Evolutionary conservation across 2,113 vertebrate species (phyloP).

Genomic region (Indicator maculatus): DNA sequence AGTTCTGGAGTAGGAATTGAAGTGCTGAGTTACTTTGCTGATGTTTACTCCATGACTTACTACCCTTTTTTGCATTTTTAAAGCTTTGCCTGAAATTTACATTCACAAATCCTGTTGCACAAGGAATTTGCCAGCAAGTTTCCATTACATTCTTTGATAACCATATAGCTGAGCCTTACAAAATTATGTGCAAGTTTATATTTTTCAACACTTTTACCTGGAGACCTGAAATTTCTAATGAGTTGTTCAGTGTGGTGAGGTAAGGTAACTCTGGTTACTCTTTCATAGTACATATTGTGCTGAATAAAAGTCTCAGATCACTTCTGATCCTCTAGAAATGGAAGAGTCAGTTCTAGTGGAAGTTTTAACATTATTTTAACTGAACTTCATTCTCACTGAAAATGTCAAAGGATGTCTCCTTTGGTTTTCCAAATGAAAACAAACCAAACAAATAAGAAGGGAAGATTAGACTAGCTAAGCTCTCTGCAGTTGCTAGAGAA

Average conservation of each 20-base stretch:
- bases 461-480: not conserved
- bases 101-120: not conserved
- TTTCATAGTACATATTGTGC: rapidly evolving
- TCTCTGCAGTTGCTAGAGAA: not conserved
- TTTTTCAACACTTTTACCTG: not conserved
- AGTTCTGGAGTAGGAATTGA: not conserved
- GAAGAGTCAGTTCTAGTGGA: not conserved
- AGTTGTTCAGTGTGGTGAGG: not conserved
- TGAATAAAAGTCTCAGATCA: not conserved
- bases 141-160: not conserved
- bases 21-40: not conserved
- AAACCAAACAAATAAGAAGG: not conserved
- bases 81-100: not conserved
- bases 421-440: not conserved
- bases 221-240: not conserved
- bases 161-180: not conserved
- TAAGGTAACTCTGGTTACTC: not conserved
- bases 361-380: not conserved
- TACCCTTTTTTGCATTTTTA: not conserved
- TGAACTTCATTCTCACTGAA: not conserved
- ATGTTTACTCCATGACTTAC: not conserved
- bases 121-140: not conserved
- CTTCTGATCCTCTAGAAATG: not conserved
- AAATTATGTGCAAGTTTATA: not conserved
- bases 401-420: not conserved